Percentiles rank a stretch among this genome's conserved stretches.
phyloP scores from a whole-genome alignment of 2,113 vertebrate species.

The Xiphophorus hellerii region DNA sequence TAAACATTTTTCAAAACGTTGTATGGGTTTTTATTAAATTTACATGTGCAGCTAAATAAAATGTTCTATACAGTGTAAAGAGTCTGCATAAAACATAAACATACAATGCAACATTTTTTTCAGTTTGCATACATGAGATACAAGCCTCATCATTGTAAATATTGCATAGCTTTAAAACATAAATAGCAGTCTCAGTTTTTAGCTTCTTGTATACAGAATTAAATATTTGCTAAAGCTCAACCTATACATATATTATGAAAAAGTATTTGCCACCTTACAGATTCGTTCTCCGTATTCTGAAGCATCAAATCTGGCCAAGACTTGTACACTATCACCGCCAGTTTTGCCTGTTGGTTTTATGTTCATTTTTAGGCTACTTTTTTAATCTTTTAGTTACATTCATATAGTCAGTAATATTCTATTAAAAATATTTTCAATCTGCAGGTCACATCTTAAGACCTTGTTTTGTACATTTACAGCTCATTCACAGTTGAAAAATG shows the following conservation, averaged over 20 bases:
- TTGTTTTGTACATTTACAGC: too few species aligned
- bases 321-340: not conserved
- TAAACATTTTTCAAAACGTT: constrained; percentile 5
- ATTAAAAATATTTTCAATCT: too few species aligned
- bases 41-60: not conserved
- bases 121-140: not conserved
- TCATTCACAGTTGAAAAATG: too few species aligned
- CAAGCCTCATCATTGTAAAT: not conserved
- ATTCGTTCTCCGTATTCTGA: not conserved
- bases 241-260: too few species aligned
- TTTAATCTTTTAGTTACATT: too few species aligned
- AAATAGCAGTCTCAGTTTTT: not conserved
- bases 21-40: not conserved
- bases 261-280: not conserved
- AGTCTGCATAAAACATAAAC: not conserved
- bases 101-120: not conserved
- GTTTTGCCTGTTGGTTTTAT: not conserved
- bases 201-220: not conserved
- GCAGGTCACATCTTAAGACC: too few species aligned
- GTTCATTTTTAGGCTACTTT: not conserved
- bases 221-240: not conserved
- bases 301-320: too few species aligned
- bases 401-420: too few species aligned
- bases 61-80: not conserved
- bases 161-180: not conserved